Conservation (phyloP, 2,797 vertebrate species). For the Spheniscus humboldti region DNA sequence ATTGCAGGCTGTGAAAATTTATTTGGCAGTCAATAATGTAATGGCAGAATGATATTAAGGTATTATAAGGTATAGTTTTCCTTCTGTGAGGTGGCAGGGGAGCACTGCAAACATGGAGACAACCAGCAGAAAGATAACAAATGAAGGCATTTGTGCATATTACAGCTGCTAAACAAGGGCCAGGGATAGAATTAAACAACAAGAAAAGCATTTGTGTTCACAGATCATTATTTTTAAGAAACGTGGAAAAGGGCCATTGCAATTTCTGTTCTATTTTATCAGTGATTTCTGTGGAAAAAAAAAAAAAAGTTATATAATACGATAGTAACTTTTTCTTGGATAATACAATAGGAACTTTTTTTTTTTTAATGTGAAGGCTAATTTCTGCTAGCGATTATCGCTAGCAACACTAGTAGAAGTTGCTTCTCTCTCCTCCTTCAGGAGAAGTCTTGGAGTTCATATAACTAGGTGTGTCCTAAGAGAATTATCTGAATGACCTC, state of each 20-base stretch:
- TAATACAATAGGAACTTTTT: neutral
- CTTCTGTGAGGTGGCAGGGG: neutral
- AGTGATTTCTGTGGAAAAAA: neutral
- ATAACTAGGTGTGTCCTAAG: neutral
- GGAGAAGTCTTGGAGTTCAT: neutral
- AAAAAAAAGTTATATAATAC: neutral
- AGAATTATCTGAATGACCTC: neutral
- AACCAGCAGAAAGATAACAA: neutral
- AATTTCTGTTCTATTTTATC: neutral
- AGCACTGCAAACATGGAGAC: neutral
- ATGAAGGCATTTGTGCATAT: neutral
- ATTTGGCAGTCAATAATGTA: neutral
- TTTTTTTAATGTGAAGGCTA: neutral
- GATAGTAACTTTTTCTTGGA: neutral
- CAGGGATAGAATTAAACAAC: neutral
- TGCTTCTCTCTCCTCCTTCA: neutral
- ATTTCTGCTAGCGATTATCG: neutral
- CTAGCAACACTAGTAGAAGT: neutral
- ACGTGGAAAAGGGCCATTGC: neutral
- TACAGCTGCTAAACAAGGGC: neutral
- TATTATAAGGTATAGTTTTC: neutral
- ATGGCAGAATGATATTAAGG: neutral
- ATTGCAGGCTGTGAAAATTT: neutral
- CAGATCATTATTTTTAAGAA: neutral
- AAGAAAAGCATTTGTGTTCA: neutral